Evolutionary conservation across 1,140 invertebrate genomes (phyloP).

Genomic region (Penaeus japonicus): DNA sequence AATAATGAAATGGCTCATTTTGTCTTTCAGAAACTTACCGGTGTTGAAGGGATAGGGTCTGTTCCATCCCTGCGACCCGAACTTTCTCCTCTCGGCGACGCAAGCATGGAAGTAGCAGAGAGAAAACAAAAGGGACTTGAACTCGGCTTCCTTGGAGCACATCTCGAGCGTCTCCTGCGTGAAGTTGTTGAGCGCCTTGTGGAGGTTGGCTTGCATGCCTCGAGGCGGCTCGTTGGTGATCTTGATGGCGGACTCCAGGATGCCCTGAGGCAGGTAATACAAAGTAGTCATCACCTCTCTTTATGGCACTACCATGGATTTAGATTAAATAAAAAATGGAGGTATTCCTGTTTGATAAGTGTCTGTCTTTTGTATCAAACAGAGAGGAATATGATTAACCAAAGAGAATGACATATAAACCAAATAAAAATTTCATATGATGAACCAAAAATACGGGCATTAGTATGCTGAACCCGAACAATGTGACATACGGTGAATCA

Average conservation of each 20-base stretch:
- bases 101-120: constrained; percentile 97
- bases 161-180: constrained; percentile 94
- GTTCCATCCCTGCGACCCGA: constrained; percentile 97
- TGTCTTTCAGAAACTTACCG: constrained; percentile 68
- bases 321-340: no score
- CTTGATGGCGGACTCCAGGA: constrained; percentile 94
- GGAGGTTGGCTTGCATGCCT: constrained; percentile 95
- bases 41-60: constrained; percentile 86
- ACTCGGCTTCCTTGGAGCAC: constrained; percentile 94
- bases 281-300: no score
- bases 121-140: constrained; percentile 92
- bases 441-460: no score
- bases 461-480: no score
- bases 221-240: constrained; percentile 97
- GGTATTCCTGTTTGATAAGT: no score
- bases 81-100: constrained; percentile 92
- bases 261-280: constrained; percentile 76
- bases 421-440: no score
- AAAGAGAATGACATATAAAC: no score
- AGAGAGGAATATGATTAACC: no score
- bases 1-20: no score
- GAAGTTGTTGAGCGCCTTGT: constrained; percentile 95
- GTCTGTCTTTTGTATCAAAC: no score
- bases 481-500: no score
- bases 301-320: no score